Conservation (phyloP, 2,113 vertebrate species). For the Misgurnus anguillicaudatus region DNA sequence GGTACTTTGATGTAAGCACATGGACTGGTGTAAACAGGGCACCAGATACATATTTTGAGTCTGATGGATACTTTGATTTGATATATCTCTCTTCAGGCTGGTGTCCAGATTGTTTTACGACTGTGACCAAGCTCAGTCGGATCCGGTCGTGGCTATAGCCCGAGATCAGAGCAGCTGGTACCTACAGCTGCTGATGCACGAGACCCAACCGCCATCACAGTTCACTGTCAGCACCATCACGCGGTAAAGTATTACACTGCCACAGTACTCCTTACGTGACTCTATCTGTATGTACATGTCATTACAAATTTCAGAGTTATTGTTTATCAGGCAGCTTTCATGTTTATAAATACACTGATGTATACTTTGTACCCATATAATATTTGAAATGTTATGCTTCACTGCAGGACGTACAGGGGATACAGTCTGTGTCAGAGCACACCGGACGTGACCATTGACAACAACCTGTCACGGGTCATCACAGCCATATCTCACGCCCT, state of each 20-base stretch:
- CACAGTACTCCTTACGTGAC: neutral
- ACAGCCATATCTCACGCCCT: constrained; percentile 86
- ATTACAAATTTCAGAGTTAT: neutral
- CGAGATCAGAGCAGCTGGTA: constrained; percentile 92
- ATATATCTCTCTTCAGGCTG: constrained; percentile 70
- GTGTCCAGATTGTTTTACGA: constrained; percentile 90
- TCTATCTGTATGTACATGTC: too few relatives aligned
- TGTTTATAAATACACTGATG: neutral
- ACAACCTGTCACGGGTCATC: constrained; percentile 91
- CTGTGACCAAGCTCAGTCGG: constrained; percentile 92
- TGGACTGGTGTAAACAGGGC: too few relatives aligned
- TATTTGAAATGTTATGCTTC: neutral
- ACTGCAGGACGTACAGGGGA: constrained; percentile 87
- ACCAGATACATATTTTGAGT: too few relatives aligned
- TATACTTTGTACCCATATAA: neutral
- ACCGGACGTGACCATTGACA: constrained; percentile 90
- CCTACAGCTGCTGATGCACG: constrained; percentile 95
- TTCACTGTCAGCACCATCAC: constrained; percentile 93
- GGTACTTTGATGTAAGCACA: too few relatives aligned
- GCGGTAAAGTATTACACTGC: constrained; percentile 73
- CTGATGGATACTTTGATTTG: too few relatives aligned
- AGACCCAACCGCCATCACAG: constrained; percentile 89
- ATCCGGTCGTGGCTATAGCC: constrained; percentile 92
- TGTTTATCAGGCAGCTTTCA: neutral
- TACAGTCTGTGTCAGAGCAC: constrained; percentile 82